phyloP scores from a whole-genome alignment of 2,113 vertebrate genomes.

The Neogale vison region DNA sequence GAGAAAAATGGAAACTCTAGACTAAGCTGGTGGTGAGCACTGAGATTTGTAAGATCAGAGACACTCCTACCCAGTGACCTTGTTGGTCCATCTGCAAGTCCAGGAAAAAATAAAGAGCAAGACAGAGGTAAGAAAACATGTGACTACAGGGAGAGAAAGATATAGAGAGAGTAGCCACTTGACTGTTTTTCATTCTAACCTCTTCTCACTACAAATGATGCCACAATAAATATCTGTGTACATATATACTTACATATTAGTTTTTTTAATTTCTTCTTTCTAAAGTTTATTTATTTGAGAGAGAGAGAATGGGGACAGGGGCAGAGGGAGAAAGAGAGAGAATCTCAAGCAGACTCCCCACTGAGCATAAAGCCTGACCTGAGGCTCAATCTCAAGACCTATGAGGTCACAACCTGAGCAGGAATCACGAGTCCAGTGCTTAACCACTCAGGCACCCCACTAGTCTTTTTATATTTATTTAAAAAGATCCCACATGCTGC shows the following conservation, averaged over 20 bases:
- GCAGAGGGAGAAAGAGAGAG: neutral
- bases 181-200: neutral
- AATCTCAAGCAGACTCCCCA: neutral
- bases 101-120: neutral
- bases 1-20: slow-evolving; percentile 30
- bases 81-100: neutral
- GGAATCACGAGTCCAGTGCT: neutral
- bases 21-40: neutral
- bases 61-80: neutral
- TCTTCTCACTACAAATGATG: neutral
- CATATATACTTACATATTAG: neutral
- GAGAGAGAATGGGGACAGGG: neutral
- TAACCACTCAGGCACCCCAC: neutral
- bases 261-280: neutral
- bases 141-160: neutral
- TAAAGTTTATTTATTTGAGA: neutral
- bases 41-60: slow-evolving; percentile 40
- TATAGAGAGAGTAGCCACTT: neutral
- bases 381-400: neutral
- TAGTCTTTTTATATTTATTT: slow-evolving; percentile 10
- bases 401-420: neutral
- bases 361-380: neutral
- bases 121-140: neutral
- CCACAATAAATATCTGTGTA: slow-evolving; percentile 19
- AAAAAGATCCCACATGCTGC: neutral